Percentiles rank a stretch among this genome's conserved stretches.
These are phyloP conservation scores for Pardalotus punctatus DNA, from an alignment of 2,113 vertebrate genomes.

Conservation along the genomic window DNA sequence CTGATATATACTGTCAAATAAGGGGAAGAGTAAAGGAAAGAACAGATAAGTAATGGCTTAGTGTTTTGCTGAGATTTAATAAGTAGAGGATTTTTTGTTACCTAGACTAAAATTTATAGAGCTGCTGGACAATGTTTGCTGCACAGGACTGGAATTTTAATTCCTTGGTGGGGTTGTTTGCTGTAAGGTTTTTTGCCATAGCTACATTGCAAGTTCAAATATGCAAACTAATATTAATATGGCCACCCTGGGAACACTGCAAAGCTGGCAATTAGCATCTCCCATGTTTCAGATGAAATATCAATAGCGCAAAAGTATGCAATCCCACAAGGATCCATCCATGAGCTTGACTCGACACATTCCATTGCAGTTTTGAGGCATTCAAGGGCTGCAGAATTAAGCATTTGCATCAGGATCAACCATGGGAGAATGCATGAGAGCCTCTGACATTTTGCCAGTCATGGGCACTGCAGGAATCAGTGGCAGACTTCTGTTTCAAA, in stretches of 20 bases:
- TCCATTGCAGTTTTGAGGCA: background rate
- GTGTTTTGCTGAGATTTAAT: background rate
- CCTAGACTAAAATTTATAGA: background rate
- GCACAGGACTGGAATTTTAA: background rate
- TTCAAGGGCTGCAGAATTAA: background rate
- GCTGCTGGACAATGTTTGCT: background rate
- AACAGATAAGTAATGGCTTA: background rate
- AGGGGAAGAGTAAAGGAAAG: background rate
- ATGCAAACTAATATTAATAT: background rate
- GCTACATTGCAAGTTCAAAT: background rate
- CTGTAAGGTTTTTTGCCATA: background rate
- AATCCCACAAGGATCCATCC: background rate
- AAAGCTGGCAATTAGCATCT: background rate
- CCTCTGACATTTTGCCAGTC: background rate
- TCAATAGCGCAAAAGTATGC: background rate
- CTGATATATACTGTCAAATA: background rate
- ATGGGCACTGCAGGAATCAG: background rate
- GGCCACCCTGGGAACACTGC: background rate
- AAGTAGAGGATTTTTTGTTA: background rate
- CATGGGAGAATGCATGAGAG: background rate
- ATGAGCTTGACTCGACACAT: background rate
- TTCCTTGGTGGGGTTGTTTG: background rate
- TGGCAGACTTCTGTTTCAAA: background rate
- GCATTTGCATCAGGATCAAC: background rate
- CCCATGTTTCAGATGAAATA: conserved; percentile 28